A percentile compares a stretch with the other conserved stretches of the same genome.
phyloP scores from a whole-genome alignment of 2,113 vertebrate genomes.

The Dermatemys mawii region DNA sequence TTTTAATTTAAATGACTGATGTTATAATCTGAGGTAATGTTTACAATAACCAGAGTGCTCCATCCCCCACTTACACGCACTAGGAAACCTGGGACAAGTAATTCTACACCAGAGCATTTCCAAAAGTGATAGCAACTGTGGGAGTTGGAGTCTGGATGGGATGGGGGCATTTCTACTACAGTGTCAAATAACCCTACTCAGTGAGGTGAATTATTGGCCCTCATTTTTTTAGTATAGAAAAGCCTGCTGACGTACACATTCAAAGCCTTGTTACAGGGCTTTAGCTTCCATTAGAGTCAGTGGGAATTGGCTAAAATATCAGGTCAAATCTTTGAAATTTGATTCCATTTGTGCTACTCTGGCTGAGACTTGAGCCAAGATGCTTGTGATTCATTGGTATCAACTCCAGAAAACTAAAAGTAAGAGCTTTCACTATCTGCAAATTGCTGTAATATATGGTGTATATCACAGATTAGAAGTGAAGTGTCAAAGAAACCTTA shows the following conservation, averaged over 20 bases:
- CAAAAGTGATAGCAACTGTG: not conserved
- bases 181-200: not conserved
- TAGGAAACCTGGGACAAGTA: not conserved
- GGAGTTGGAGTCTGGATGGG: not conserved
- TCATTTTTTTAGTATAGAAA: not conserved
- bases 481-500: not conserved
- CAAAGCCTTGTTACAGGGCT: not conserved
- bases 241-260: not conserved
- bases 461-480: not conserved
- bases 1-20: not conserved
- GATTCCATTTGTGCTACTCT: not conserved
- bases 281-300: not conserved
- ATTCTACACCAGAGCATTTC: not conserved
- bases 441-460: not conserved
- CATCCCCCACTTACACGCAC: too few species aligned
- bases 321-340: not conserved
- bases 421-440: not conserved
- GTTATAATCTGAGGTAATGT: not conserved
- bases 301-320: not conserved
- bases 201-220: not conserved
- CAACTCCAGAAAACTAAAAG: not conserved
- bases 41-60: accelerated
- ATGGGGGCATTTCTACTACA: not conserved
- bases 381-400: not conserved
- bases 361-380: not conserved